Percentiles rank a stretch among this genome's conserved stretches.
These are phyloP conservation scores for Apostichopus parvimensis DNA, from an alignment of 35 echinoderm and acorn worm species.

Conservation along the genomic window DNA sequence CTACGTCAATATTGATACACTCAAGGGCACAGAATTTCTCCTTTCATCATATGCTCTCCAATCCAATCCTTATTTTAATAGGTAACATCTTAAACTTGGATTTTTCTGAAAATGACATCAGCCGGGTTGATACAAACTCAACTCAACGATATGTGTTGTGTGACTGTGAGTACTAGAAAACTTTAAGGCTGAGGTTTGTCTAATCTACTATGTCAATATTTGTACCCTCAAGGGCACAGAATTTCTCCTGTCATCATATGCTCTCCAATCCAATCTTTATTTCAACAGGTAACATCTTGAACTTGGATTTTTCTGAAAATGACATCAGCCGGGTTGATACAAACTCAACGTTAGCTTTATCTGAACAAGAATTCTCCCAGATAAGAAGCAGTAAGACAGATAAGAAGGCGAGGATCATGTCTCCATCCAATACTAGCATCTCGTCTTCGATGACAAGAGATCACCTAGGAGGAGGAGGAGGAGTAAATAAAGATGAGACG, in stretches of 20 bases:
- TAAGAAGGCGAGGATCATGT: background rate
- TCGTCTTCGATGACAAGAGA: background rate
- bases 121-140: background rate
- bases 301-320: conserved; percentile 35
- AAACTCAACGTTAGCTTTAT: background rate
- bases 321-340: background rate
- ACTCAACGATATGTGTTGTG: too few species aligned
- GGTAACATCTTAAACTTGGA: conserved; percentile 57
- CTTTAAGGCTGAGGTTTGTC: too few species aligned
- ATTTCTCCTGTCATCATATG: too few species aligned
- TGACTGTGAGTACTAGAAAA: too few species aligned
- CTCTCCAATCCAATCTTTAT: background rate
- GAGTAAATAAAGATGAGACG: background rate
- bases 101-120: background rate
- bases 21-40: too few species aligned
- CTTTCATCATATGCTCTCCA: too few species aligned
- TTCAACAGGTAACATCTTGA: conserved; percentile 38
- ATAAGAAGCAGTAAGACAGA: background rate
- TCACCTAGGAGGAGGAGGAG: too few species aligned
- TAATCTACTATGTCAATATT: too few species aligned
- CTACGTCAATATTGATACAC: too few species aligned
- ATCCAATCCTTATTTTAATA: background rate
- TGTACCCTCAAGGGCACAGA: too few species aligned
- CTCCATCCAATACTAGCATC: conserved; percentile 5
- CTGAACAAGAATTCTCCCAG: background rate